Evolutionary conservation across 2,888 invertebrate species (phyloP).

Genomic region (Nasonovia ribisnigri): DNA sequence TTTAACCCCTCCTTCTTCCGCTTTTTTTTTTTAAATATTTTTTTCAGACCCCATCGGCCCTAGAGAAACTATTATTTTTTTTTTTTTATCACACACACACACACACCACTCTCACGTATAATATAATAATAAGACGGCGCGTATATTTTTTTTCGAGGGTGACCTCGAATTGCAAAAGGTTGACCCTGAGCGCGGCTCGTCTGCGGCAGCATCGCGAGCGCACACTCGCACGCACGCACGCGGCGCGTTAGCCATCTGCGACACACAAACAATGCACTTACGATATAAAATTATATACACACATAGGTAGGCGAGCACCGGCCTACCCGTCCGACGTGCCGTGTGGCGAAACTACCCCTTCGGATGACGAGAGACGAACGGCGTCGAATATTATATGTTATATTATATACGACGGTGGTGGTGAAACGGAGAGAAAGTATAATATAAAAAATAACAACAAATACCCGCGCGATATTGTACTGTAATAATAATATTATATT

Average conservation of each 20-base stretch:
- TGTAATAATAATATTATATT: neutral
- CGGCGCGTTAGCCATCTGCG: slow-evolving; percentile 67
- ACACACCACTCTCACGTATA: neutral
- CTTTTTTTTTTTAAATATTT: slow-evolving; percentile 56
- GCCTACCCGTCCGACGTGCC: slow-evolving; percentile 24
- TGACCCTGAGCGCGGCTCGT: slow-evolving; percentile 67
- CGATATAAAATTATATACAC: neutral
- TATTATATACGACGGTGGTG: too few relatives aligned
- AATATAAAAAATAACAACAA: neutral
- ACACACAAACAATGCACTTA: slow-evolving; percentile 58
- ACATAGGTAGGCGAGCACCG: neutral
- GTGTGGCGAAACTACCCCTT: slow-evolving; percentile 62
- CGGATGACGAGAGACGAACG: neutral
- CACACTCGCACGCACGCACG: slow-evolving; percentile 53
- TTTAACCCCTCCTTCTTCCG: slow-evolving; percentile 64
- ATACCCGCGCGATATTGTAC: neutral
- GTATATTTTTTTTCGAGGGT: slow-evolving; percentile 67
- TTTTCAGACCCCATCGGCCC: slow-evolving; percentile 38
- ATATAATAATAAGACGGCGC: slow-evolving; percentile 47
- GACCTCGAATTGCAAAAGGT: slow-evolving; percentile 68
- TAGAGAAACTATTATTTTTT: slow-evolving; percentile 56
- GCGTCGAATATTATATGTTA: neutral
- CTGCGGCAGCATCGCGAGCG: slow-evolving; percentile 59
- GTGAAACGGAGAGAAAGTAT: slow-evolving; percentile 9
- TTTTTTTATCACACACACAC: slow-evolving; percentile 22